Conservation (phyloP, 2,797 vertebrate species). For the Acrossocheilus wenchowensis region DNA sequence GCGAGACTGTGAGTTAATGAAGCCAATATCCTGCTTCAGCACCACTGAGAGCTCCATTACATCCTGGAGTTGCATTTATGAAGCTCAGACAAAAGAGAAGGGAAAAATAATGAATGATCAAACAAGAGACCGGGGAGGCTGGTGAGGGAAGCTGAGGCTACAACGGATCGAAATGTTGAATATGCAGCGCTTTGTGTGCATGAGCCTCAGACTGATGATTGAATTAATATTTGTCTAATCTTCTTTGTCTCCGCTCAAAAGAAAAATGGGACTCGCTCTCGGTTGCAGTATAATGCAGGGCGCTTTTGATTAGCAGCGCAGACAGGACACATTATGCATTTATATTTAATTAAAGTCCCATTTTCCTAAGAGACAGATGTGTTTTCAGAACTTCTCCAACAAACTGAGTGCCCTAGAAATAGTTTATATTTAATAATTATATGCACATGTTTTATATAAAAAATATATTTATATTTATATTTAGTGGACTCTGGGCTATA, state of each 20-base stretch:
- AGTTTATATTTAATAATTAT: neutral
- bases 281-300: neutral
- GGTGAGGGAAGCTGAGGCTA: constrained; percentile 4
- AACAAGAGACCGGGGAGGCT: constrained; percentile 19
- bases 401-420: neutral
- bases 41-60: constrained; percentile 29
- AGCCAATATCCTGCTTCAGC: constrained; percentile 24
- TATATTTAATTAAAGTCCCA: neutral
- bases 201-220: constrained; percentile 23
- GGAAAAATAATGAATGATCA: constrained; percentile 13
- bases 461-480: too few relatives aligned
- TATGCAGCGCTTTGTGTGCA: constrained; percentile 20
- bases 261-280: constrained; percentile 23
- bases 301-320: constrained; percentile 31
- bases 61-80: neutral
- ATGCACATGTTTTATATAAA: too few relatives aligned
- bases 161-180: neutral
- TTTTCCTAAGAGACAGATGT: neutral
- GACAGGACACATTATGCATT: neutral
- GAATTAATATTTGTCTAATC: constrained; percentile 38
- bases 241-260: constrained; percentile 9
- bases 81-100: constrained; percentile 21
- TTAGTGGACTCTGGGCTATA: too few relatives aligned
- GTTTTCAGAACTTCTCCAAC: neutral
- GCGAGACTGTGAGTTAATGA: constrained; percentile 25